Evolutionary conservation across 2,888 invertebrate species (phyloP), one percentile per base, ranked within the genome.

Genomic region (Agrotis ipsilon): DNA sequence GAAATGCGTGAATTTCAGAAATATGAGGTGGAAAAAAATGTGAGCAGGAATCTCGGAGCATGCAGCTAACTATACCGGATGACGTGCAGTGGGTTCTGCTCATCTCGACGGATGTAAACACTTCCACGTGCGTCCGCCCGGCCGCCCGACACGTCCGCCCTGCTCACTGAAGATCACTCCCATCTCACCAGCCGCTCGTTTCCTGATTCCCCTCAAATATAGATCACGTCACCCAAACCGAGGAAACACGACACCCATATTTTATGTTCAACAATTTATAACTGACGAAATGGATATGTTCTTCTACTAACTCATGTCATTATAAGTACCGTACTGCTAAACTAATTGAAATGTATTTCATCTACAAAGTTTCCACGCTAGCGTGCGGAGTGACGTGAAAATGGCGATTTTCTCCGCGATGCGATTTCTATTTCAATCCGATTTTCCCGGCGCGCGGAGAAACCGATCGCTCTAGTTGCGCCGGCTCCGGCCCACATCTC

Each of bases 381-480:
- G 91, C 93, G 91, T 92, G 89, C 80, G 83, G 75, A 85, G 90
- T 93, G 92, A 93, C 93, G 94, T 90, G 95, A 94, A 95, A 95
- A 94, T 93, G 89, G 82, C 86, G 89, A 93, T 96, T 96, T 96
- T 92, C 96, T 92, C 94, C 90, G 89, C 87, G 92, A 86, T 89
- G 83, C 94, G 94, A 95, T 96, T 96, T 96, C 96, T 96, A 96
- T 96, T 96, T 96, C 96, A 95, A 95, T 95, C 94, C 92, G 93
- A 95, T 96, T 96, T 95, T 95, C 95, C 94, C 94, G 92, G 90
- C 94, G 93, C 92, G 91, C 90, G 90, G 95, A 94, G 96, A 96
- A 95, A 96, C 94, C 94, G 94, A 95, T 94, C 94, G 96, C 94
- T 95, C 96, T 89, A 95, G 94, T 96, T 95, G 94, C 93, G 92